Base-by-base conservation (phyloP, 2,113 vertebrate genomes). In the Sminthopsis crassicaudata region DNA sequence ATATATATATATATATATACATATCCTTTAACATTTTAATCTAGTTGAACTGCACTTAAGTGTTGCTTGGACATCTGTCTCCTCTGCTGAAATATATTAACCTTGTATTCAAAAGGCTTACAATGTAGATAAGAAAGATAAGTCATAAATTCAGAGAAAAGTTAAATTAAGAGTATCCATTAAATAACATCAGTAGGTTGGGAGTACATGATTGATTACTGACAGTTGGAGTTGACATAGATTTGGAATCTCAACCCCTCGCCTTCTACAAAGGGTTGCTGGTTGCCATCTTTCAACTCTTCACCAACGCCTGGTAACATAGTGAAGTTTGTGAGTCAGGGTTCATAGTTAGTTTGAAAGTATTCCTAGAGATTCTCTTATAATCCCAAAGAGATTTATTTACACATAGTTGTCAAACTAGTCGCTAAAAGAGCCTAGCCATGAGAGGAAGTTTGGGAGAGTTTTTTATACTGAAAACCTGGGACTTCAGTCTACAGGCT, bases 91-190 rank as follows among this genome's bases (percentile, higher is more conserved):
- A 76, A n/a, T 14, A 12, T 14, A 19, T 19, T 14, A 76, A 19
- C 30, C 60, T 19, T 76, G 60, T 23, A 84, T 42, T 84, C 16
- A 84, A 84, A 84, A 19, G n/a, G 6, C 27, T 93, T 94, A 89
- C 42, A 52, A 53, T 93, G 42, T 94, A 46, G 24, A 89, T 53
- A 91, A 93, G 53, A 54, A 95, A n/a, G 42, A 94, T 3, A 89
- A 96, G 25, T 16, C 5, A 11, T 91, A 19, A 30, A 54, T 84
- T n/a, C 6, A 84, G 67, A 19, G 52, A 92, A 93, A 90, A 89
- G 11, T 2, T 2, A 42, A 93, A n/a, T 8, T 57, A 48, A 51
- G 27, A 16, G 48, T 90, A n/a, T 67, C 36, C 84, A 50, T 24
- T 52, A 51, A 94, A 22, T 4, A 90, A 46, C 16, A 26, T 9